Percentiles rank a stretch among this genome's conserved stretches.
These are phyloP conservation scores for Dastarcus helophoroides DNA, from an alignment of 2,888 invertebrate genomes.

Conservation along the genomic window DNA sequence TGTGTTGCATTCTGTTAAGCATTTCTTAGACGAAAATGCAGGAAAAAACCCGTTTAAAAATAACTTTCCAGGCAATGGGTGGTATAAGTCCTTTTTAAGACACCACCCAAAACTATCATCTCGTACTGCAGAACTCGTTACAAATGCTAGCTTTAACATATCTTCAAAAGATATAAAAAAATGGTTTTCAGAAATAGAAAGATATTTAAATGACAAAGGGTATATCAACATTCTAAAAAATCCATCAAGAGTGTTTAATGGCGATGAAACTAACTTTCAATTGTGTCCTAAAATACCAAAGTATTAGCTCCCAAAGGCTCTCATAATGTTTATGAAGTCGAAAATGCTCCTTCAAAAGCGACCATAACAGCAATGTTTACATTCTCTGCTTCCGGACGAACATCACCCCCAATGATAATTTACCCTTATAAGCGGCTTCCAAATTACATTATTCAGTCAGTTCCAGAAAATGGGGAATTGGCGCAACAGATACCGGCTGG, in stretches of 20 bases:
- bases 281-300: constrained; percentile 16
- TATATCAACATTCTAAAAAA: not conserved
- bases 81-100: constrained; percentile 16
- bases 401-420: constrained; percentile 29
- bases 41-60: constrained; percentile 12
- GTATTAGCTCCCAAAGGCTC: constrained; percentile 12
- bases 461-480: constrained; percentile 11
- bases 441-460: constrained; percentile 17
- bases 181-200: too few relatives aligned
- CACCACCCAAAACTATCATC: constrained; percentile 18
- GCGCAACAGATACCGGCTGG: constrained; percentile 1
- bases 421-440: constrained; percentile 22
- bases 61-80: constrained; percentile 10
- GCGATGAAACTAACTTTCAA: constrained; percentile 19
- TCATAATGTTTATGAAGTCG: constrained; percentile 27
- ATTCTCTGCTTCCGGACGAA: constrained; percentile 28
- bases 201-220: not conserved
- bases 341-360: constrained; percentile 24
- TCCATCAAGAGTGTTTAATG: constrained; percentile 2
- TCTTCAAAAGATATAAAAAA: not conserved
- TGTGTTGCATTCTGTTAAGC: constrained; percentile 12
- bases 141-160: constrained; percentile 13
- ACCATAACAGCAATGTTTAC: constrained; percentile 29
- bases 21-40: constrained; percentile 10
- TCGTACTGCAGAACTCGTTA: constrained; percentile 17